Base-by-base conservation (phyloP, 2,797 vertebrate species). In the Falco naumanni region DNA sequence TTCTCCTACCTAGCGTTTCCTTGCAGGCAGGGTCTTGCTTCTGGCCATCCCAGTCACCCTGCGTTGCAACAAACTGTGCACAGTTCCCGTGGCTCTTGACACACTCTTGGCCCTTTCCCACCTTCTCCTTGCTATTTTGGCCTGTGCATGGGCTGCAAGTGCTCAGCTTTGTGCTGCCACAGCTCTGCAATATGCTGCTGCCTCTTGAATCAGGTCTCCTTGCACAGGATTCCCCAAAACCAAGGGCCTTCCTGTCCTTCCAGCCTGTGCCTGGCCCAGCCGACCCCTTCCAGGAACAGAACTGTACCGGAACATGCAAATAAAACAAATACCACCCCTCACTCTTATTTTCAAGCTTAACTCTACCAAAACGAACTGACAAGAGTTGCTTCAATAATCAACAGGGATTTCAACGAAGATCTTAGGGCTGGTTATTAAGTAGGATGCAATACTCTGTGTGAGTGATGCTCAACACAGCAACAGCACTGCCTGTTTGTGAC, bases 31-130 rank as follows among this genome's bases (percentile, higher is more conserved):
- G 16, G 10, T 61, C 53, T 47, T 34, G 39, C n/a, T 82, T 64
- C 56, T 24, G 45, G 39, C 15, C 45, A 87, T 14, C 50, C n/a
- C 33, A 59, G 70, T 10, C 47, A 54, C 5, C 3, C 43, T 0
- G 3, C 33, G 9, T 22, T 25, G 39, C 31, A 53, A 41, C 7
- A 75, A 81, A 45, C 39, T 5, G 12, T 5, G 11, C n/a, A 19
- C 4, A 76, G 29, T 18, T 20, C n/a, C 37, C 0, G 0, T 22
- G n/a, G 33, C 19, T 77, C 29, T 56, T 47, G 5, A 41, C 6
- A 34, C 3, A 4, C 18, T 47, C 64, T 11, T 19, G 26, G 71
- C n/a, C 59, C 16, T 28, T 53, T 87, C 26, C 26, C 65, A 60
- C 39, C n/a, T 48, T 60, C 29, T 51, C 28, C 39, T 28, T 47